A percentile compares a stretch with the other conserved stretches of the same genome.
Conservation (phyloP, 1,140 invertebrate genomes). For the Stenopsyche tienmushanensis region DNA sequence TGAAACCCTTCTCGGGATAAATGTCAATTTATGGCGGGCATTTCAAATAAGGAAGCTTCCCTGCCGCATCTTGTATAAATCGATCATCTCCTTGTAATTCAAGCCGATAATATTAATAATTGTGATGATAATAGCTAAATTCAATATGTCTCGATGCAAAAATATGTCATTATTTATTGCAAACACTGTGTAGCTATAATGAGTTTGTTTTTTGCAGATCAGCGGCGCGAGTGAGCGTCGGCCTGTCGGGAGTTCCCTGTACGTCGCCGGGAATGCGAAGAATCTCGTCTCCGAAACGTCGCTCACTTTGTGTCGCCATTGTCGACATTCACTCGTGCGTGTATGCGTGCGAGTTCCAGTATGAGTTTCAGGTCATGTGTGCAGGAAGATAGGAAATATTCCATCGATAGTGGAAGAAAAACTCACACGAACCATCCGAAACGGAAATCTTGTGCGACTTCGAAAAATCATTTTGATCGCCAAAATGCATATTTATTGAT, state of each 20-base stretch:
- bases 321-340: neutral
- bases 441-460: no score
- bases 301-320: constrained; percentile 2
- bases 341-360: no score
- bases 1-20: neutral
- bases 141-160: neutral
- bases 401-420: no score
- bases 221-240: constrained; percentile 18
- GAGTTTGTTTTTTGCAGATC: constrained; percentile 12
- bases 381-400: no score
- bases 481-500: no score
- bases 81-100: no score
- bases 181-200: constrained; percentile 7
- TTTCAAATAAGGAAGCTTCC: neutral
- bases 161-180: neutral
- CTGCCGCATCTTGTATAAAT: neutral
- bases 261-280: constrained; percentile 15
- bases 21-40: neutral
- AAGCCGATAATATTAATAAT: no score
- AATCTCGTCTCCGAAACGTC: constrained; percentile 30
- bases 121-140: neutral
- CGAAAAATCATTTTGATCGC: no score
- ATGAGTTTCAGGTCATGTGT: no score
- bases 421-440: no score
- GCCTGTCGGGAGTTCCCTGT: constrained; percentile 12